Conservation (phyloP, 2,888 invertebrate genomes). For the Dioctria rufipes region DNA sequence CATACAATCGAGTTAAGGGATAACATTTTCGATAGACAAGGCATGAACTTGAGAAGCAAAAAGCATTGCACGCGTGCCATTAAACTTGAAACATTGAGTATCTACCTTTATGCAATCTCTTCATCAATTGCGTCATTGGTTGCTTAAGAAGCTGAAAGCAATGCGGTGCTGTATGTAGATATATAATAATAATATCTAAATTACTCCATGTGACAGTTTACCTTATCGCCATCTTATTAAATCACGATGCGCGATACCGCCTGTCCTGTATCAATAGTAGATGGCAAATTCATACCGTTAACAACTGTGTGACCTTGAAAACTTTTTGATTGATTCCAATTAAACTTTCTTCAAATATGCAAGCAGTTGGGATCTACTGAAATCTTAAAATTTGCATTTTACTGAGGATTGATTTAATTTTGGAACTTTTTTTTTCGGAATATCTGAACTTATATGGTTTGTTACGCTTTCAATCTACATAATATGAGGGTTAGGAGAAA, state of each 20-base stretch:
- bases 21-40: neutral
- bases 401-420: constrained; percentile 23
- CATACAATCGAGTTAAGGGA: neutral
- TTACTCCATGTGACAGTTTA: constrained; percentile 31
- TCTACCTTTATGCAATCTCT: neutral
- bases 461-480: too few species aligned
- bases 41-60: neutral
- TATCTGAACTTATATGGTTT: too few species aligned
- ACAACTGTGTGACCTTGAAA: constrained; percentile 34
- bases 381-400: constrained; percentile 36
- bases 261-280: neutral
- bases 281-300: constrained; percentile 8
- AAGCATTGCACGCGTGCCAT: neutral
- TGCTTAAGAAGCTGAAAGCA: neutral
- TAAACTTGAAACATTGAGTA: neutral
- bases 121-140: neutral
- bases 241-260: constrained; percentile 23
- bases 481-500: too few species aligned
- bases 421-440: too few species aligned
- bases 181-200: neutral
- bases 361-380: constrained; percentile 29
- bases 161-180: neutral
- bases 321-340: constrained; percentile 47
- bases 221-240: constrained; percentile 40
- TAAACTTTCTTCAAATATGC: constrained; percentile 40